Base-by-base conservation (phyloP, 2,113 vertebrate genomes). In the Glareola pratincola region DNA sequence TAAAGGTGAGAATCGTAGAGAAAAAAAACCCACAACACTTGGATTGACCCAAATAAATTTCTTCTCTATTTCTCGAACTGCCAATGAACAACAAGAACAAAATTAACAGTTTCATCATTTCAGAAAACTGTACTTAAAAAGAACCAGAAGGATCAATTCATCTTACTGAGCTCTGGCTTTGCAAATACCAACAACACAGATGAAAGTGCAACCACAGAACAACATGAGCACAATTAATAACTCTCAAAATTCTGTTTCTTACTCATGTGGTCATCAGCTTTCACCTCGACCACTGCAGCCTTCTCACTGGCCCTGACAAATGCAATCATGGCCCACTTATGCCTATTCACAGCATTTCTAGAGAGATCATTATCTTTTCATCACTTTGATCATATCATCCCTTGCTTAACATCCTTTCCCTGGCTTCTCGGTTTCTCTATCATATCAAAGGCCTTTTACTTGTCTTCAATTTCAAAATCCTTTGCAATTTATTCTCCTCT, bases 301-400 rank as follows among this genome's bases (percentile, higher is more conserved):
- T 12, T 68, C 90, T 73, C 71, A 39, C 50, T 24, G 4, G 8
- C 53, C 75, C 57, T 85, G 53, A 73, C 11, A 83, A 95, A 91
- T 17, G 16, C 45, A 85, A 15, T 41, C 30, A 53, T 50, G 71
- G 45, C 22, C 63, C 78, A 72, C 53, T 73, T 85, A 64, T 1
- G 7, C 17, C 48, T 51, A 34, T 62, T 72, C 53, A 76, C 41
- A 77, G 68, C 77, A 86, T 50, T 93, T 72, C 68, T 66, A 51
- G 67, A 88, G 72, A 95, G 17, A 94, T 73, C 67, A 69, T 94
- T 88, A 92, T 50, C 85, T 83, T 85, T 71, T 67, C 81, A 85
- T 37, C 57, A 72, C 67, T 94, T 90, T 66, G 71, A 90, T 95
- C 43, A 4, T 18, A 83, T 43, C 50, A 76, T 15, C 26, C 45